phyloP scores from a whole-genome alignment of 2,113 vertebrate species.

The Argyrosomus japonicus region DNA sequence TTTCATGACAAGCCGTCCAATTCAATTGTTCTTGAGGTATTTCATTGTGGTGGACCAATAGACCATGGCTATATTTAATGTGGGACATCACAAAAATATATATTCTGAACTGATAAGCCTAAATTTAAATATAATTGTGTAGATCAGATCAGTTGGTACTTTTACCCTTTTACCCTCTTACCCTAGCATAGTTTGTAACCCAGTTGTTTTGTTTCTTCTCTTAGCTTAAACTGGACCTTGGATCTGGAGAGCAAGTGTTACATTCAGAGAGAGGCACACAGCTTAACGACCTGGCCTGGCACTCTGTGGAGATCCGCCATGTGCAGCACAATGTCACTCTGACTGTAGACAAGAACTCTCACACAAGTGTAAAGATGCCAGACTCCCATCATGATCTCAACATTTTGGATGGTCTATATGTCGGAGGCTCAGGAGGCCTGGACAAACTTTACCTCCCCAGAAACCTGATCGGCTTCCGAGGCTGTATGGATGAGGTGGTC shows the following conservation, averaged over 20 bases:
- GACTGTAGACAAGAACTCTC: slow-evolving; percentile 86
- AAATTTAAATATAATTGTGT: neutral
- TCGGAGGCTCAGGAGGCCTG: slow-evolving; percentile 86
- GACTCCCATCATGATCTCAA: slow-evolving; percentile 77
- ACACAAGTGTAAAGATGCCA: slow-evolving; percentile 76
- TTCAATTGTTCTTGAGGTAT: neutral
- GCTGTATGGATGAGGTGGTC: slow-evolving; percentile 88
- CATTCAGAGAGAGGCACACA: slow-evolving; percentile 83
- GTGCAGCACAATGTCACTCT: slow-evolving; percentile 80
- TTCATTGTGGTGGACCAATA: neutral
- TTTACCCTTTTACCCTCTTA: too few species aligned
- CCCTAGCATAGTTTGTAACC: slow-evolving; percentile 19
- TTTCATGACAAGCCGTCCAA: neutral
- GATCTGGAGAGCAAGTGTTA: slow-evolving; percentile 82
- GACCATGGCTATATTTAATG: neutral
- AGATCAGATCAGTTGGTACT: neutral
- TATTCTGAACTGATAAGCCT: neutral
- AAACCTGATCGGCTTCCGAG: slow-evolving; percentile 81
- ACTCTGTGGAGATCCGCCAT: slow-evolving; percentile 85
- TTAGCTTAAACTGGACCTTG: slow-evolving; percentile 89
- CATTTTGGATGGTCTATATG: slow-evolving; percentile 84
- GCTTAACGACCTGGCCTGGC: slow-evolving; percentile 91
- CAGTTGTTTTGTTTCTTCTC: slow-evolving; percentile 48
- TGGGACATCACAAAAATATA: neutral
- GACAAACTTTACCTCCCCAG: slow-evolving; percentile 82